Conservation (phyloP, 1,140 invertebrate genomes). For the Aphidius gifuensis region DNA sequence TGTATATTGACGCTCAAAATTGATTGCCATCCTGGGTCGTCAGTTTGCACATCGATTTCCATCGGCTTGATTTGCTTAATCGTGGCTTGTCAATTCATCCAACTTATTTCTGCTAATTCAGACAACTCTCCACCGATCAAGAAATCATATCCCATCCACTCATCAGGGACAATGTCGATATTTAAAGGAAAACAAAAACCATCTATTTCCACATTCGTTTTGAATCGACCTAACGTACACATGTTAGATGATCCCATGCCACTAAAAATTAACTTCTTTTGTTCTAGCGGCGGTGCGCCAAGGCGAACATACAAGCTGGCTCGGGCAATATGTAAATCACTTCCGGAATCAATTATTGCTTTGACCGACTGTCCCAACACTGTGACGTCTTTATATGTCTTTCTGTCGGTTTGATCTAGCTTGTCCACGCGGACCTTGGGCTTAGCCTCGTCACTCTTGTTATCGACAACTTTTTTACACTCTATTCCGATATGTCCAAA, state of each 20-base stretch:
- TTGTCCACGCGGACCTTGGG: background rate
- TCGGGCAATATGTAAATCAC: constrained; percentile 15
- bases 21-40: background rate
- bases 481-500: background rate
- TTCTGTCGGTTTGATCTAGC: background rate
- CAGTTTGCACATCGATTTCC: background rate
- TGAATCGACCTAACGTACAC: background rate
- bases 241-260: too few species aligned
- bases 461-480: background rate
- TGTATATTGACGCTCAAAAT: background rate
- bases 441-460: too few species aligned
- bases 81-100: constrained; percentile 1
- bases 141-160: constrained; percentile 11
- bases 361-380: background rate
- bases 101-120: background rate
- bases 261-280: background rate
- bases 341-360: too few species aligned
- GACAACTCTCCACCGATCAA: constrained; percentile 9
- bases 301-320: too few species aligned
- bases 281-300: too few species aligned
- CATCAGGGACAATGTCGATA: constrained; percentile 14
- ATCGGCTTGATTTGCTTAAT: background rate
- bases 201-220: constrained; percentile 9
- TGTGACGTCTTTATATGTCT: background rate
- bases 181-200: background rate